Evolutionary conservation across 2,888 invertebrate genomes (phyloP).

Genomic region (Drosophila kokeensis): DNA sequence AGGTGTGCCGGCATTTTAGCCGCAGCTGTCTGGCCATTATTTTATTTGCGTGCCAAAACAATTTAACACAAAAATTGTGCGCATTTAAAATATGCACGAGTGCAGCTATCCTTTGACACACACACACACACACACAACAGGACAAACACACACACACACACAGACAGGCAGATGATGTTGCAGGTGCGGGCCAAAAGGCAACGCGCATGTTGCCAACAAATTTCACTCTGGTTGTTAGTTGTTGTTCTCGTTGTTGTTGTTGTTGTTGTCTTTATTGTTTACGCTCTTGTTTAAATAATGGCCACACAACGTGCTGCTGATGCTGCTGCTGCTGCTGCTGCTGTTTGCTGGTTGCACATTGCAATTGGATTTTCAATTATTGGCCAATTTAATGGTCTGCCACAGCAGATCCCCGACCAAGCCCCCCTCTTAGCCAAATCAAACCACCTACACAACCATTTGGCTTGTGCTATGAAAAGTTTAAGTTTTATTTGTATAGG

Average conservation of each 20-base stretch:
- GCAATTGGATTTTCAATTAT: constrained; percentile 84
- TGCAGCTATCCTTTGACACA: constrained; percentile 75
- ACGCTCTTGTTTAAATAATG: constrained; percentile 80
- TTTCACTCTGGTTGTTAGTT: constrained; percentile 50
- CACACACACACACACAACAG: constrained; percentile 24
- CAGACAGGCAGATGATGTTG: constrained; percentile 41
- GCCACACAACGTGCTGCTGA: constrained; percentile 70
- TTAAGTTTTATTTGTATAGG: constrained; percentile 55
- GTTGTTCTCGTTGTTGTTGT: constrained; percentile 29
- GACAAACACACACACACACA: constrained; percentile 39
- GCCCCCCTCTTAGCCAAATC: constrained; percentile 17
- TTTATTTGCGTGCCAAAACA: constrained; percentile 81
- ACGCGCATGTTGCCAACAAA: constrained; percentile 61
- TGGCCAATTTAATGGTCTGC: constrained; percentile 80
- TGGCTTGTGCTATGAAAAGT: constrained; percentile 46
- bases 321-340: constrained; percentile 1
- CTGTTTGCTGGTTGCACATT: constrained; percentile 47
- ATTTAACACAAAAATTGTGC: constrained; percentile 78
- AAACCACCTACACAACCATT: constrained; percentile 44
- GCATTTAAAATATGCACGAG: constrained; percentile 76
- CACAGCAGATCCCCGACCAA: neutral
- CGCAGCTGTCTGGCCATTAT: constrained; percentile 68
- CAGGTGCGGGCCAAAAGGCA: constrained; percentile 57
- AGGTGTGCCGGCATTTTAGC: constrained; percentile 23
- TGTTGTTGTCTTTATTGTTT: constrained; percentile 73